Evolutionary conservation across 2,113 vertebrate species (phyloP).

Genomic region (Gobius niger): DNA sequence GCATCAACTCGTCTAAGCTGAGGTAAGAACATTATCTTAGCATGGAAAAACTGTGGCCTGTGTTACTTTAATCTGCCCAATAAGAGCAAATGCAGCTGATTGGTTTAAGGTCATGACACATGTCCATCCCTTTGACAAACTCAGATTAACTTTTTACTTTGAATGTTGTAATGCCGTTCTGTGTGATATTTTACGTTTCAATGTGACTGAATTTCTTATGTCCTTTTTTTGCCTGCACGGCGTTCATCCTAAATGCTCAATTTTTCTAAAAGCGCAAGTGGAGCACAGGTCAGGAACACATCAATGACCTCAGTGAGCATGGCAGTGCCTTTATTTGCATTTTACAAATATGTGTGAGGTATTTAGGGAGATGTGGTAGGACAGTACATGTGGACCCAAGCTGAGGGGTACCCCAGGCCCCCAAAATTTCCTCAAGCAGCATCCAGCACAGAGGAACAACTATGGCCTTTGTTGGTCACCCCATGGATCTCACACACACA

Average conservation of each 20-base stretch:
- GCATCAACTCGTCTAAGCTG: too few relatives aligned
- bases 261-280: slow-evolving; percentile 25
- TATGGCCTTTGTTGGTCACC: slow-evolving; percentile 73
- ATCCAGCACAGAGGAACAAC: slow-evolving; percentile 68
- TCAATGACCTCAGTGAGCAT: slow-evolving; percentile 24
- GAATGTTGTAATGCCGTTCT: not conserved
- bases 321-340: slow-evolving; percentile 24
- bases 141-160: not conserved
- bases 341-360: slow-evolving; percentile 14
- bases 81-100: slow-evolving; percentile 68
- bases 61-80: slow-evolving; percentile 58
- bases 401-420: slow-evolving; percentile 56
- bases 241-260: not conserved
- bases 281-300: slow-evolving; percentile 48
- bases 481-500: slow-evolving; percentile 75
- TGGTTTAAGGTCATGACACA: slow-evolving; percentile 37
- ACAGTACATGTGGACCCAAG: slow-evolving; percentile 20
- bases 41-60: too few relatives aligned
- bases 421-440: slow-evolving; percentile 57
- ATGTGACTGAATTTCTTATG: too few relatives aligned
- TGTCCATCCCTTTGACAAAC: slow-evolving; percentile 13
- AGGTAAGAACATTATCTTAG: too few relatives aligned
- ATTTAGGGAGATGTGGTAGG: slow-evolving; percentile 1
- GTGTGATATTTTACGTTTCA: too few relatives aligned
- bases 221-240: too few relatives aligned